Conservation (phyloP, 2,113 vertebrate species). For the Corapipo altera region DNA sequence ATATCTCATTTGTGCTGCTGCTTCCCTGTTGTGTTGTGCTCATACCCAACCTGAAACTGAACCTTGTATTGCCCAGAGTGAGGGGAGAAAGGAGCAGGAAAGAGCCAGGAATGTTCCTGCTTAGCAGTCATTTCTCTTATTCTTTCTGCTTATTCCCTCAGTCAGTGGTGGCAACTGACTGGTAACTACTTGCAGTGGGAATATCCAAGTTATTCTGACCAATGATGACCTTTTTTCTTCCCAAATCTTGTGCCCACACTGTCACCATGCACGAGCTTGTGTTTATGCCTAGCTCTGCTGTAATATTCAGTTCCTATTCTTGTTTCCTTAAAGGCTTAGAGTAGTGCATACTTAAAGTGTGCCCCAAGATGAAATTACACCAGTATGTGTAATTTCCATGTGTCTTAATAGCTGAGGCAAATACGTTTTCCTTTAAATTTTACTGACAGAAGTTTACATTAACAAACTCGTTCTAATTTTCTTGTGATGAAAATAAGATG, state of each 20-base stretch:
- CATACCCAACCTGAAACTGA: background rate
- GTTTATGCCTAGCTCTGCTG: background rate
- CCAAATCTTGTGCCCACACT: background rate
- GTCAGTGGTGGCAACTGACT: background rate
- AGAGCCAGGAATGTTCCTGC: background rate
- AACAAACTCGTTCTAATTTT: background rate
- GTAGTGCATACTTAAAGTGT: background rate
- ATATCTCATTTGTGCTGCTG: background rate
- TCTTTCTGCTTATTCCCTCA: background rate
- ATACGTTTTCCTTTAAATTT: background rate
- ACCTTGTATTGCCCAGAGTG: accelerated
- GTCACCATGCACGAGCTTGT: accelerated
- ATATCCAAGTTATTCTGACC: background rate
- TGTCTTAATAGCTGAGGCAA: background rate
- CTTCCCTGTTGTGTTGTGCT: background rate
- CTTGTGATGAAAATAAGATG: background rate
- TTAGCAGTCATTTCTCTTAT: background rate
- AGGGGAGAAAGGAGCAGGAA: background rate
- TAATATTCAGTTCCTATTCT: background rate
- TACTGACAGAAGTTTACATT: background rate
- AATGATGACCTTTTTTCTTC: background rate
- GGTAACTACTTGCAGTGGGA: background rate
- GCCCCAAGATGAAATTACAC: background rate
- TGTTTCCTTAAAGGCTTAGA: background rate
- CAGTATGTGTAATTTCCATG: background rate